Conservation (phyloP, 2,797 vertebrate genomes). For the Alca torda region DNA sequence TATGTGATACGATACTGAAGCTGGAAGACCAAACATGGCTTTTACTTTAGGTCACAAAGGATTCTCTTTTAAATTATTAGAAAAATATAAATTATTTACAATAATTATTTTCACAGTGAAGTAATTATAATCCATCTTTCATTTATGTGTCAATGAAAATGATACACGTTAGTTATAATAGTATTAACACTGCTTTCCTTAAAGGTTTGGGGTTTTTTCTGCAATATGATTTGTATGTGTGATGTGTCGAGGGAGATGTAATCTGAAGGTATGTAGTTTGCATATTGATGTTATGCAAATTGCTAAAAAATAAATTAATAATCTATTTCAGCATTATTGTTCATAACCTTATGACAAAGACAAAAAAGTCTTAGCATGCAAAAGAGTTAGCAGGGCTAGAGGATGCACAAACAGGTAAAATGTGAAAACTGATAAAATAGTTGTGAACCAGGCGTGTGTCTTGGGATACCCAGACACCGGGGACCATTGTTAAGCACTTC, state of each 20-base stretch:
- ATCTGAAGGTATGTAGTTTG: not conserved
- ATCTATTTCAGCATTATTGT: not conserved
- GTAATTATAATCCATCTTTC: not conserved
- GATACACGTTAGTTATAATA: not conserved
- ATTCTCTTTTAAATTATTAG: not conserved
- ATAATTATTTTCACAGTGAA: not conserved
- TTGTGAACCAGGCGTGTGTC: not conserved
- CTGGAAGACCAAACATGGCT: conserved; percentile 13
- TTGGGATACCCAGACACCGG: conserved; percentile 14
- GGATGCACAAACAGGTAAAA: not conserved
- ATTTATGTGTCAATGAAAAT: not conserved
- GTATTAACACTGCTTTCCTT: not conserved
- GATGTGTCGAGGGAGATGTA: not conserved
- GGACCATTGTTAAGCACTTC: conserved; percentile 30
- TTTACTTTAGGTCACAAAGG: not conserved
- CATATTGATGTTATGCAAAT: not conserved
- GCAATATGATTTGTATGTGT: not conserved
- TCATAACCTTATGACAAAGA: not conserved
- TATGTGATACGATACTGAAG: not conserved
- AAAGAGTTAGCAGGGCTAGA: not conserved
- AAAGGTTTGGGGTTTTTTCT: not conserved
- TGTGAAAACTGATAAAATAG: not conserved
- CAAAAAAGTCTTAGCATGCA: not conserved
- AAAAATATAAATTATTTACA: not conserved
- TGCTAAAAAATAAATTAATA: not conserved